phyloP scores from a whole-genome alignment of 2,797 vertebrate genomes.

The Rhincodon typus region DNA sequence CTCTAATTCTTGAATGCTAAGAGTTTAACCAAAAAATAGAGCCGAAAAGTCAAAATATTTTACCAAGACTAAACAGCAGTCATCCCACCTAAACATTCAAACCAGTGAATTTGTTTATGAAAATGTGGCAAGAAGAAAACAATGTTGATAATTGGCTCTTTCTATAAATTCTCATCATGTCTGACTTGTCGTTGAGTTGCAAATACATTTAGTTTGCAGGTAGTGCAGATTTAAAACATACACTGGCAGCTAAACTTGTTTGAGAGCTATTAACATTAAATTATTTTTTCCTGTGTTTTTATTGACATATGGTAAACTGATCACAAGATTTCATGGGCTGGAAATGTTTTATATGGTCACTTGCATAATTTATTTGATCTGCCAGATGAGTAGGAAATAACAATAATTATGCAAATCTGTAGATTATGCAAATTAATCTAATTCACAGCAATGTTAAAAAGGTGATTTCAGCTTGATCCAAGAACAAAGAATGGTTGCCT shows the following conservation, averaged over 20 bases:
- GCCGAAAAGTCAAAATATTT: neutral
- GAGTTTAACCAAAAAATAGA: neutral
- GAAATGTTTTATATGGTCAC: neutral
- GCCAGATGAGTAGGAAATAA: neutral
- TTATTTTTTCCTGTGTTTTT: neutral
- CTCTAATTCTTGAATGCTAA: neutral
- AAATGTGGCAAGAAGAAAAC: neutral
- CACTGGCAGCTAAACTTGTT: neutral
- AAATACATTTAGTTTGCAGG: neutral
- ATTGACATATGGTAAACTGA: neutral
- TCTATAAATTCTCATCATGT: neutral
- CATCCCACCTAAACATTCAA: neutral
- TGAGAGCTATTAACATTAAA: neutral
- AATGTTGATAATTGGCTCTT: neutral
- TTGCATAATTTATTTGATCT: neutral
- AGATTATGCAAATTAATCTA: neutral
- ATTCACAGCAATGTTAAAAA: neutral
- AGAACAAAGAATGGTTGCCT: neutral
- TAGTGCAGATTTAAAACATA: neutral
- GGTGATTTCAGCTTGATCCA: neutral
- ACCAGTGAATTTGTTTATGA: neutral
- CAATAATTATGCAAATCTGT: neutral
- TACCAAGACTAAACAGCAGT: neutral
- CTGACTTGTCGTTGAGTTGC: neutral
- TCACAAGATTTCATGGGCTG: neutral